A percentile compares a stretch with the other conserved stretches of the same genome.
Evolutionary conservation across 2,888 invertebrate genomes (phyloP).

Genomic region (Spilosoma lubricipeda): DNA sequence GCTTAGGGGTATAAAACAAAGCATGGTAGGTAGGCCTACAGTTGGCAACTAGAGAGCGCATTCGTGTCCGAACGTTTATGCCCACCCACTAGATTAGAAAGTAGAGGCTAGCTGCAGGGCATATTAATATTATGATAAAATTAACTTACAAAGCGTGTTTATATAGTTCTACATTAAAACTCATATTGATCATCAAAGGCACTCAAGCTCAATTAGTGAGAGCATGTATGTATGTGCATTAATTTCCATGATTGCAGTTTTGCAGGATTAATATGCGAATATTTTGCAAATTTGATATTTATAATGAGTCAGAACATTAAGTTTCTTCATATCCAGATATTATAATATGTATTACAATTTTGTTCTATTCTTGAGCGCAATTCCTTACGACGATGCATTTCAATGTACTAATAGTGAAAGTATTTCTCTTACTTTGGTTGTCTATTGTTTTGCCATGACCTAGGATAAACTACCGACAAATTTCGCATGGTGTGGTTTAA

Average conservation of each 20-base stretch:
- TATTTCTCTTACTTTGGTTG: constrained; percentile 57
- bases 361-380: constrained; percentile 30
- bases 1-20: constrained; percentile 75
- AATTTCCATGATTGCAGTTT: constrained; percentile 48
- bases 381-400: constrained; percentile 30
- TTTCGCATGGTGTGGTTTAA: constrained; percentile 33
- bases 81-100: constrained; percentile 77
- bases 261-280: constrained; percentile 47
- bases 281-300: constrained; percentile 27
- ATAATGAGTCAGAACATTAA: constrained; percentile 47
- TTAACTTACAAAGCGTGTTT: constrained; percentile 43
- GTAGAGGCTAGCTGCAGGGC: constrained; percentile 73
- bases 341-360: constrained; percentile 37
- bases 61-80: constrained; percentile 73
- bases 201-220: constrained; percentile 19
- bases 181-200: not conserved
- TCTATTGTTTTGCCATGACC: constrained; percentile 57
- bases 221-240: constrained; percentile 28
- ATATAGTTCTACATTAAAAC: constrained; percentile 21
- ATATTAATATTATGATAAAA: constrained; percentile 55
- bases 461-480: constrained; percentile 43
- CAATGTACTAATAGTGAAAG: constrained; percentile 45
- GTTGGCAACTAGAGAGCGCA: constrained; percentile 72
- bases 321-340: constrained; percentile 24
- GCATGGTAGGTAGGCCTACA: constrained; percentile 65